Evolutionary conservation across 2,888 invertebrate genomes (phyloP).

Genomic region (Lysandra coridon): DNA sequence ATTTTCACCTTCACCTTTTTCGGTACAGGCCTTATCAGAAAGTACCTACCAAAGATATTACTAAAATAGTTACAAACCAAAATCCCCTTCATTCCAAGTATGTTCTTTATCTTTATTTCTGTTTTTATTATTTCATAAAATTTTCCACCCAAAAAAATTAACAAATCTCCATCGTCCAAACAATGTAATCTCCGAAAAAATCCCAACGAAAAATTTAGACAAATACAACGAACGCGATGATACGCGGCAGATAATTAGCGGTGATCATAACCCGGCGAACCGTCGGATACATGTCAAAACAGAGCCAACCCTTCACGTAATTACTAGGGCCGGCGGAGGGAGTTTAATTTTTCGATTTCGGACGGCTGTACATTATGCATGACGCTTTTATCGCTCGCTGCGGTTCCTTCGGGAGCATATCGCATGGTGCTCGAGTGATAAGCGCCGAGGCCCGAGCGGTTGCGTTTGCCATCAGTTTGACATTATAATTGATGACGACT

Average conservation of each 20-base stretch:
- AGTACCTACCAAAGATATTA: no score
- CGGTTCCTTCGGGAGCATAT: constrained; percentile 72
- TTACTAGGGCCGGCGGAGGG: constrained; percentile 70
- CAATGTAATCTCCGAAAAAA: background rate
- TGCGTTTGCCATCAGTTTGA: no score
- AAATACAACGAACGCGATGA: constrained; percentile 42
- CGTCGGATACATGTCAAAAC: constrained; percentile 57
- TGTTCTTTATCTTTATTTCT: no score
- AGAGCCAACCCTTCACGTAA: constrained; percentile 56
- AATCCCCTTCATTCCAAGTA: no score
- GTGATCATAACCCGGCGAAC: constrained; percentile 58
- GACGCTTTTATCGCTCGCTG: constrained; percentile 78
- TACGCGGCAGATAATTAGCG: constrained; percentile 56
- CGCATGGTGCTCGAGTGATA: constrained; percentile 39
- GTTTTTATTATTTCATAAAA: no score
- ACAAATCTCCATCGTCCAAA: background rate
- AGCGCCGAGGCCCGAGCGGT: constrained; percentile 46
- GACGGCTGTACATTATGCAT: constrained; percentile 75
- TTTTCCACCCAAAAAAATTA: background rate
- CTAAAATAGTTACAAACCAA: no score
- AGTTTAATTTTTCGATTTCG: constrained; percentile 80
- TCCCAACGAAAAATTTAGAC: background rate
- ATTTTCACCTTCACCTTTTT: no score
- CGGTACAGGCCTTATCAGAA: no score
- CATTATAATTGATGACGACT: no score